phyloP scores from a whole-genome alignment of 92 coral and sea anemone species.

The Epizoanthus fatuus region DNA sequence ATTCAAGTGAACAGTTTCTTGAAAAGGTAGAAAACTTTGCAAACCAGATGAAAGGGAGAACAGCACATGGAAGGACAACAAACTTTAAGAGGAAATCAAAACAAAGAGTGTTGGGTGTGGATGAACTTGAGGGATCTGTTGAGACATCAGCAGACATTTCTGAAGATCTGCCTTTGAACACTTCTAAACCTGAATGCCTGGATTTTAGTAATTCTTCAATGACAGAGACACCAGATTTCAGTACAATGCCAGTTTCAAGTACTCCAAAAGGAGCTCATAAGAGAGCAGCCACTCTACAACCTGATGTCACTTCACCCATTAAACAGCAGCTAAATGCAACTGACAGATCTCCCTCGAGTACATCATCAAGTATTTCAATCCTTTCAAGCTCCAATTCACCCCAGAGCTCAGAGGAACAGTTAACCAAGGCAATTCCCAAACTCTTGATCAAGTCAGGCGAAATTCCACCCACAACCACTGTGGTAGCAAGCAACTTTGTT shows the following conservation, averaged over 20 bases:
- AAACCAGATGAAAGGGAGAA: constrained; percentile 19
- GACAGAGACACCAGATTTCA: background rate
- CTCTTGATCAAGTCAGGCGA: background rate
- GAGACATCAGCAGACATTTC: background rate
- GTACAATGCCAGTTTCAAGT: background rate
- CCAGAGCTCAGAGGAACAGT: background rate
- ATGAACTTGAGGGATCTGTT: constrained; percentile 22
- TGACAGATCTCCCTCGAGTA: background rate
- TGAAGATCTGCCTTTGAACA: background rate
- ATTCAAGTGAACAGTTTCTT: constrained; percentile 34
- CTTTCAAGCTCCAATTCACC: too few relatives aligned
- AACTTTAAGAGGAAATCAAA: constrained; percentile 39
- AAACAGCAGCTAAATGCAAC: background rate
- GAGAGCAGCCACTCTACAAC: background rate
- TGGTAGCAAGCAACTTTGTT: background rate
- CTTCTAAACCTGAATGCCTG: background rate
- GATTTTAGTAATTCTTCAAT: background rate
- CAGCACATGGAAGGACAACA: constrained; percentile 3
- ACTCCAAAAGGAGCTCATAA: constrained; percentile 5
- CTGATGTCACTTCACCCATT: background rate
- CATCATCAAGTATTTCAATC: too few relatives aligned
- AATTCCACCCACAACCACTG: background rate
- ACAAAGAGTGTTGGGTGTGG: background rate
- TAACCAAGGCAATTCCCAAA: background rate
- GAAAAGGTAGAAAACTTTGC: constrained; percentile 40